These are phyloP conservation scores for Dorcus parallelipipedus DNA, from an alignment of 2,888 invertebrate genomes.

Conservation along the genomic window DNA sequence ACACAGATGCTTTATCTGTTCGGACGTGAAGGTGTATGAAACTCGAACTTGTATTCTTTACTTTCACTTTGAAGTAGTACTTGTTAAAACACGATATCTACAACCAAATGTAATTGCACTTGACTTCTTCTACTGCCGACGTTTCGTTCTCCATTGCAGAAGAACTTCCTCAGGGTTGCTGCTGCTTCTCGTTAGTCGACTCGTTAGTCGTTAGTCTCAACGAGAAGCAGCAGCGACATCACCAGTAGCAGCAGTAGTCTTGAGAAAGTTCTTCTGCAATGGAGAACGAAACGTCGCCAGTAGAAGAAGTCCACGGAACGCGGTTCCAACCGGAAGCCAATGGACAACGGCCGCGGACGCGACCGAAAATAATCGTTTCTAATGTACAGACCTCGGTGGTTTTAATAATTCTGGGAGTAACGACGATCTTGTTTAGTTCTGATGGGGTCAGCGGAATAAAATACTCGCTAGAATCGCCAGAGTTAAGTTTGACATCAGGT, in stretches of 20 bases:
- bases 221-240: too few relatives aligned
- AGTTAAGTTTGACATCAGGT: background rate
- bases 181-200: too few relatives aligned
- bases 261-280: too few relatives aligned
- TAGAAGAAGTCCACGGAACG: too few relatives aligned
- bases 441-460: background rate
- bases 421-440: background rate
- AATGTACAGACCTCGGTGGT: background rate
- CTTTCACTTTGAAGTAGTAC: conserved; percentile 2
- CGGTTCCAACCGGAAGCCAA: too few relatives aligned
- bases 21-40: background rate
- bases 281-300: too few relatives aligned
- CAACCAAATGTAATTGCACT: background rate
- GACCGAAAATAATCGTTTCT: background rate
- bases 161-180: too few relatives aligned
- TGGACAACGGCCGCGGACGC: too few relatives aligned
- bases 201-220: too few relatives aligned
- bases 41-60: background rate
- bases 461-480: background rate
- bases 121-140: too few relatives aligned
- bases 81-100: conserved; percentile 3
- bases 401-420: background rate
- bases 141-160: too few relatives aligned
- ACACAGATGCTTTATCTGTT: background rate
- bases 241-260: too few relatives aligned